These are phyloP conservation scores for Drosophila littoralis DNA, from an alignment of 1,140 invertebrate species.

Conservation along the genomic window DNA sequence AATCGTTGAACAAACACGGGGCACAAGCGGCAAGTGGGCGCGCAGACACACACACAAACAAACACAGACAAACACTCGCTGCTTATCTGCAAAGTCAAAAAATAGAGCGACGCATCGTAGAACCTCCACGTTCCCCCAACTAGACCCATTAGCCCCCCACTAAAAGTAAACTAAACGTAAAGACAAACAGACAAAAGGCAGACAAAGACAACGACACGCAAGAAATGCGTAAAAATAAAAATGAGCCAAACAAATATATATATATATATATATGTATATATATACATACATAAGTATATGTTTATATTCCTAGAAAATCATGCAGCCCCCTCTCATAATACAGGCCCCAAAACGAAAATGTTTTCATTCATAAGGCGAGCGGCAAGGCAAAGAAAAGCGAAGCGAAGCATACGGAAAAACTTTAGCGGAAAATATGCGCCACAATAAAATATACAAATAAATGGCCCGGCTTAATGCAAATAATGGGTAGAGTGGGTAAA, in stretches of 20 bases:
- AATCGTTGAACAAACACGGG: constrained; percentile 62
- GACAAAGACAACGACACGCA: constrained; percentile 59
- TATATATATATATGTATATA: constrained; percentile 16
- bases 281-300: not conserved
- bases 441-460: constrained; percentile 83
- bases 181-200: constrained; percentile 23
- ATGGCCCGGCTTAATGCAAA: constrained; percentile 78
- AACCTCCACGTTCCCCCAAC: constrained; percentile 19
- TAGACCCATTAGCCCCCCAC: constrained; percentile 35
- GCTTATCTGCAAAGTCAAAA: constrained; percentile 62
- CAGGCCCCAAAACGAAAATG: constrained; percentile 27
- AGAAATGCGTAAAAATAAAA: constrained; percentile 83
- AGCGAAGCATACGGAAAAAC: constrained; percentile 55
- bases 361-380: constrained; percentile 75
- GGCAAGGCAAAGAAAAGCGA: constrained; percentile 4
- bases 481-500: constrained; percentile 38
- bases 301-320: constrained; percentile 32
- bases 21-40: constrained; percentile 55
- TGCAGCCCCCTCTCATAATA: constrained; percentile 7
- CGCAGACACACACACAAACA: constrained; percentile 12
- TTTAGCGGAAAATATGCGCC: constrained; percentile 78
- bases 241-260: constrained; percentile 53
- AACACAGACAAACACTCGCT: not conserved
- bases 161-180: constrained; percentile 67
- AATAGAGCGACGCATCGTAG: constrained; percentile 50